Conservation (phyloP, 2,113 vertebrate species). For the Strigops habroptila region DNA sequence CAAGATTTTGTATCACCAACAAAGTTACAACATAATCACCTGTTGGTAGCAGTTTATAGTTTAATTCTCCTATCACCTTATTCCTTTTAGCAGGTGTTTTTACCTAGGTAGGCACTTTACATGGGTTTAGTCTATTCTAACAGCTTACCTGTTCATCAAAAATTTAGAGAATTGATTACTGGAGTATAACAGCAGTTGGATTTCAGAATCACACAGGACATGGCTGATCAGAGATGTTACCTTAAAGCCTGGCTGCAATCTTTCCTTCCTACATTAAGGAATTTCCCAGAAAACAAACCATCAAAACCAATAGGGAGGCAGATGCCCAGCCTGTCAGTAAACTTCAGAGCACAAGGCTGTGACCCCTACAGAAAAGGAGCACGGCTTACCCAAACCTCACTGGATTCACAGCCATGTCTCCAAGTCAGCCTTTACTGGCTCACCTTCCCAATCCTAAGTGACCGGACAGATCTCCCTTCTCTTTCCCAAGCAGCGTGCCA, state of each 20-base stretch:
- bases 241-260: not conserved
- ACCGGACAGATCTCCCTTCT: not conserved
- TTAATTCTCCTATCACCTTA: not conserved
- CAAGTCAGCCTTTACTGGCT: not conserved
- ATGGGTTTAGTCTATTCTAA: not conserved
- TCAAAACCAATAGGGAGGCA: not conserved
- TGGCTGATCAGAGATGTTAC: not conserved
- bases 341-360: not conserved
- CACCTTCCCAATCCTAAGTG: not conserved
- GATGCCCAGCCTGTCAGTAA: not conserved
- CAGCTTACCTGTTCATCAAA: not conserved
- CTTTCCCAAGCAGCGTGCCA: rapidly evolving
- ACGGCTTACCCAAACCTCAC: not conserved
- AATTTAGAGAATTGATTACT: not conserved
- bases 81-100: not conserved
- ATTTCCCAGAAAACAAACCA: not conserved
- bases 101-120: not conserved
- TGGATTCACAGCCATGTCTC: not conserved
- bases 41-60: not conserved
- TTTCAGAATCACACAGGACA: not conserved
- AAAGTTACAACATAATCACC: not conserved
- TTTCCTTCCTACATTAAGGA: not conserved
- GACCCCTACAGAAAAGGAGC: not conserved
- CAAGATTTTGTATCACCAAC: not conserved
- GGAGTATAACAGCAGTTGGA: not conserved